Conservation (phyloP, 2,888 invertebrate genomes). For the Hirtodrosophila alboralis region DNA sequence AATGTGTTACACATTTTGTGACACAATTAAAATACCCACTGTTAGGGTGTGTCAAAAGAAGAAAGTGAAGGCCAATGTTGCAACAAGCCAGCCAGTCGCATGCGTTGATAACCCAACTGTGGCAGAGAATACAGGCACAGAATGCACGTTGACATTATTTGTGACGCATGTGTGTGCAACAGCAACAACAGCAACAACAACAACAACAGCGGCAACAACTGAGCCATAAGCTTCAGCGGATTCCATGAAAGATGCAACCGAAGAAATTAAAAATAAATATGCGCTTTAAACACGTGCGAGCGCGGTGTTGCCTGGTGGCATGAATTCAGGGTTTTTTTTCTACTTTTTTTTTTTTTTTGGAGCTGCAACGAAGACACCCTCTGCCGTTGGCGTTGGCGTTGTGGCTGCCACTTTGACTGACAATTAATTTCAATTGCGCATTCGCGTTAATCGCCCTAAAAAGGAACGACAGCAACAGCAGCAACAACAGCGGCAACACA, state of each 20-base stretch:
- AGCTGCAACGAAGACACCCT: not conserved
- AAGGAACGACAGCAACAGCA: conserved; percentile 34
- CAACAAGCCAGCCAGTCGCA: not conserved
- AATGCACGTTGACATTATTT: conserved; percentile 74
- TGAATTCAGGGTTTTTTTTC: conserved; percentile 5
- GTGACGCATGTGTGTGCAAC: conserved; percentile 67
- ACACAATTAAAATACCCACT: conserved; percentile 4
- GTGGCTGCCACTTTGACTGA: conserved; percentile 71
- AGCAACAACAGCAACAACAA: too few species aligned
- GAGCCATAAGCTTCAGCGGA: conserved; percentile 19
- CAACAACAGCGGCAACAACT: conserved; percentile 40
- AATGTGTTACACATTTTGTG: too few species aligned
- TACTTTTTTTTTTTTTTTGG: not conserved
- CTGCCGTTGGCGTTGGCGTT: conserved; percentile 33
- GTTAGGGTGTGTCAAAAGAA: not conserved
- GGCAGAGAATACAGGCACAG: conserved; percentile 23
- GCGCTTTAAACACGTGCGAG: conserved; percentile 68
- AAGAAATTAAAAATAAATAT: conserved; percentile 68
- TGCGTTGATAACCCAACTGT: conserved; percentile 8
- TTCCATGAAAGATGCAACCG: conserved; percentile 38
- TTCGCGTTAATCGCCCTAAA: conserved; percentile 75
- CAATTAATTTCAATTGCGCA: conserved; percentile 79
- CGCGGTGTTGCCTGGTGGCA: conserved; percentile 12
- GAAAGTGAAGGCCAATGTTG: conserved; percentile 1
- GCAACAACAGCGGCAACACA: conserved; percentile 21